Percentiles rank a stretch among this genome's conserved stretches.
phyloP scores from a whole-genome alignment of 2,797 vertebrate species.

The Crocodylus rhombifer region DNA sequence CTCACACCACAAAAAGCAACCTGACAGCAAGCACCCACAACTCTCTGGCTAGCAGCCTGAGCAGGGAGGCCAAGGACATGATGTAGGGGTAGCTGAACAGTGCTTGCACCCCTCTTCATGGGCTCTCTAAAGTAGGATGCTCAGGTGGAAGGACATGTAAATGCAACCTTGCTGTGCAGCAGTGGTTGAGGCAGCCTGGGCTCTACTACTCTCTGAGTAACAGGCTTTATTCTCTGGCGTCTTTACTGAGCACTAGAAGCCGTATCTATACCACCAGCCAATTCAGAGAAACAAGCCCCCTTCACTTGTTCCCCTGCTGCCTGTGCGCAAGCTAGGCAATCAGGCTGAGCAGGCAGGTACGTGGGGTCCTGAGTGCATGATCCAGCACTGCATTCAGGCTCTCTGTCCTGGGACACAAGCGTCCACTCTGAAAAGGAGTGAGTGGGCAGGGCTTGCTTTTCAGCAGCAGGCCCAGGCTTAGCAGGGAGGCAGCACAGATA shows the following conservation, averaged over 20 bases:
- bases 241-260: fast-evolving
- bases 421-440: too few relatives aligned
- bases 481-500: too few relatives aligned
- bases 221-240: fast-evolving
- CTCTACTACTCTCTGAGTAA: fast-evolving
- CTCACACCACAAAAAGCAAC: fast-evolving
- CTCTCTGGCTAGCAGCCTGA: fast-evolving
- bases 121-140: fast-evolving
- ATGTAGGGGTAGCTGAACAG: not conserved
- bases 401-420: too few relatives aligned
- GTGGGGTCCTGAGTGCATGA: too few relatives aligned
- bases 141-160: not conserved
- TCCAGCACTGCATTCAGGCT: too few relatives aligned
- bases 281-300: too few relatives aligned
- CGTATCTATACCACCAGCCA: too few relatives aligned
- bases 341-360: too few relatives aligned
- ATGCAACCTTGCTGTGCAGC: fast-evolving
- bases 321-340: too few relatives aligned
- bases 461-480: too few relatives aligned
- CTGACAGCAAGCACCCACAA: not conserved
- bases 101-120: fast-evolving
- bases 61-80: not conserved
- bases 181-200: fast-evolving
- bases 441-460: too few relatives aligned
- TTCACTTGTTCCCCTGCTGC: too few relatives aligned